These are phyloP conservation scores for Crotophaga sulcirostris DNA, from an alignment of 2,113 vertebrate species.

Conservation along the genomic window DNA sequence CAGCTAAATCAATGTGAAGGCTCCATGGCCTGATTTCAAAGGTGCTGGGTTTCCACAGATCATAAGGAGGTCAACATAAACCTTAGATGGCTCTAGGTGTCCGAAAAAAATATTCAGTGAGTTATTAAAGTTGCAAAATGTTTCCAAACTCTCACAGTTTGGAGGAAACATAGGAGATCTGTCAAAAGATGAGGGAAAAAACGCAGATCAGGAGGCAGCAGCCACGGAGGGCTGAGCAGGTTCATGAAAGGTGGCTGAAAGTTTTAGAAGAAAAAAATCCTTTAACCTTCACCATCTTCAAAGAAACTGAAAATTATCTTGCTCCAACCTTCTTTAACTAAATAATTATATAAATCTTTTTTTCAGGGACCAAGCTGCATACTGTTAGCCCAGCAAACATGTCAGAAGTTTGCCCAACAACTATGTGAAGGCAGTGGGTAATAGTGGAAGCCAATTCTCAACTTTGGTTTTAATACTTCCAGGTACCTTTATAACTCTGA, in stretches of 20 bases:
- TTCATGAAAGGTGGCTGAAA: neutral
- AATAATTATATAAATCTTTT: neutral
- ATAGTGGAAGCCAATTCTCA: neutral
- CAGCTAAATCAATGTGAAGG: neutral
- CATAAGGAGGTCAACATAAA: neutral
- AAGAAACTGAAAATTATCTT: neutral
- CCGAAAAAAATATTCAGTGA: neutral
- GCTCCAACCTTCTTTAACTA: neutral
- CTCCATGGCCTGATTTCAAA: neutral
- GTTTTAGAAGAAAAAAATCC: neutral
- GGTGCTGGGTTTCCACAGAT: neutral
- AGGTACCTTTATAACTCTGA: neutral
- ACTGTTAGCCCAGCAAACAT: neutral
- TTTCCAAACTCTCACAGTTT: neutral
- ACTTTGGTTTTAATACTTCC: neutral
- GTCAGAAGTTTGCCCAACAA: neutral
- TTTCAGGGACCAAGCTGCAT: neutral
- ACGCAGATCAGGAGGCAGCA: neutral
- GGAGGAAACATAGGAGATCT: neutral
- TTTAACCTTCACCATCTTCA: neutral
- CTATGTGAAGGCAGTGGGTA: neutral
- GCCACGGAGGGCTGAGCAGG: neutral
- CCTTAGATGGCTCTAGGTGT: neutral
- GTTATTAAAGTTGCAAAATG: neutral
- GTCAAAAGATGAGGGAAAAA: neutral